Conservation (phyloP, 53 echinoderm and acorn worm genomes). For the Mesocentrotus franciscanus region DNA sequence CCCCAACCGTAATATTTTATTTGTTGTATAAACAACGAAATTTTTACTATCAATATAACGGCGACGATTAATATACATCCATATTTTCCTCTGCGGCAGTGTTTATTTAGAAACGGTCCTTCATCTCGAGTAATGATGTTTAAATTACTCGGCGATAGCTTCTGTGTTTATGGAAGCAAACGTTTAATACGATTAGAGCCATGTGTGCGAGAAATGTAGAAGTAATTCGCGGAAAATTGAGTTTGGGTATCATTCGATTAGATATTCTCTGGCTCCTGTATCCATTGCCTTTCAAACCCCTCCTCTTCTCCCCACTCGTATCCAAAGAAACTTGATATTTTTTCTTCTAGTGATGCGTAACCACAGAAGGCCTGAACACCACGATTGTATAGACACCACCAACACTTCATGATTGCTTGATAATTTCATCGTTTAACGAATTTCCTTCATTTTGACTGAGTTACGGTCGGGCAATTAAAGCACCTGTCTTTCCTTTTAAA, state of each 20-base stretch:
- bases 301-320: background rate
- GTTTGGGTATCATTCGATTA: constrained; percentile 59
- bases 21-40: constrained; percentile 22
- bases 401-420: background rate
- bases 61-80: constrained; percentile 44
- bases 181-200: constrained; percentile 40
- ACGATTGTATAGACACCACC: background rate
- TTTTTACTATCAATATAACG: constrained; percentile 12
- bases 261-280: constrained; percentile 8
- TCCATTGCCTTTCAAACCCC: background rate
- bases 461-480: too few species aligned
- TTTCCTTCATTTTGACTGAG: background rate
- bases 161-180: constrained; percentile 51
- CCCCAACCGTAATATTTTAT: background rate
- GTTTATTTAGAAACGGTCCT: constrained; percentile 48
- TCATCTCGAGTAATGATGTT: constrained; percentile 56
- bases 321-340: background rate
- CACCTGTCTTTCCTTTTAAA: too few species aligned
- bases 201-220: constrained; percentile 51
- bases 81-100: constrained; percentile 48
- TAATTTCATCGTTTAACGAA: background rate
- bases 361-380: background rate
- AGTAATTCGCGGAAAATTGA: constrained; percentile 53
- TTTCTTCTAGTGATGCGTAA: background rate
- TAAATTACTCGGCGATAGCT: constrained; percentile 55